Conservation (phyloP, 2,113 vertebrate genomes). For the Sphaerodactylus townsendi region DNA sequence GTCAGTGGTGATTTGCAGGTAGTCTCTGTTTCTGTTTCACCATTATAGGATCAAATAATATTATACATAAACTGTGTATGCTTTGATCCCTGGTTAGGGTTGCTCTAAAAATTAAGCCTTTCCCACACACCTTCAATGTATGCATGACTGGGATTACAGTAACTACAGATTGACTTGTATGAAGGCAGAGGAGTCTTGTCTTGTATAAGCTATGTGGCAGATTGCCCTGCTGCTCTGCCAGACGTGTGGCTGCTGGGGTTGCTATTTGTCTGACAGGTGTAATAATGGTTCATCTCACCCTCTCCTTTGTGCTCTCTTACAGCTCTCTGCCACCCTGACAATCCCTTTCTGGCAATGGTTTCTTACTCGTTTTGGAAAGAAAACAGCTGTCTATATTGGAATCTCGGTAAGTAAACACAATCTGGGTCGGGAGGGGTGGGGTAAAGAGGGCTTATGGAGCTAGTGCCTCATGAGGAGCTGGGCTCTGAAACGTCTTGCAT, state of each 20-base stretch:
- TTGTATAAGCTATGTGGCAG: neutral
- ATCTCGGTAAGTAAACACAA: conserved; percentile 82
- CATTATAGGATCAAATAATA: neutral
- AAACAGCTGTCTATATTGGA: conserved; percentile 87
- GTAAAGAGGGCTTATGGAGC: no score
- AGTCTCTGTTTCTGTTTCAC: neutral
- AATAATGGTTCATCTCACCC: fast-evolving
- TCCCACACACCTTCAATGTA: neutral
- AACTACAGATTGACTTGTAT: neutral
- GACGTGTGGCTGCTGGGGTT: neutral
- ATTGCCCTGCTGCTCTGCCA: fast-evolving
- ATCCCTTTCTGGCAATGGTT: conserved; percentile 97
- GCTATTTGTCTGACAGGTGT: neutral
- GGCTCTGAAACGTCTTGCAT: neutral
- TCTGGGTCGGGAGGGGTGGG: fast-evolving
- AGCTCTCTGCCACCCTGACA: conserved; percentile 89
- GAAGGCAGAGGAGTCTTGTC: no score
- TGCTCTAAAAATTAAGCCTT: neutral
- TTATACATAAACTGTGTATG: neutral
- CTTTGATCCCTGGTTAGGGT: neutral
- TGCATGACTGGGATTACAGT: neutral
- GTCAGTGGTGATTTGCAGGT: neutral
- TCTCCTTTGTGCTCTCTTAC: neutral
- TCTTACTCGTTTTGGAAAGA: conserved; percentile 91
- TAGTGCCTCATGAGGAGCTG: neutral